Evolutionary conservation across 2,888 invertebrate genomes (phyloP), one percentile per base, ranked within the genome.

Genomic region (Drosophila falleni): DNA sequence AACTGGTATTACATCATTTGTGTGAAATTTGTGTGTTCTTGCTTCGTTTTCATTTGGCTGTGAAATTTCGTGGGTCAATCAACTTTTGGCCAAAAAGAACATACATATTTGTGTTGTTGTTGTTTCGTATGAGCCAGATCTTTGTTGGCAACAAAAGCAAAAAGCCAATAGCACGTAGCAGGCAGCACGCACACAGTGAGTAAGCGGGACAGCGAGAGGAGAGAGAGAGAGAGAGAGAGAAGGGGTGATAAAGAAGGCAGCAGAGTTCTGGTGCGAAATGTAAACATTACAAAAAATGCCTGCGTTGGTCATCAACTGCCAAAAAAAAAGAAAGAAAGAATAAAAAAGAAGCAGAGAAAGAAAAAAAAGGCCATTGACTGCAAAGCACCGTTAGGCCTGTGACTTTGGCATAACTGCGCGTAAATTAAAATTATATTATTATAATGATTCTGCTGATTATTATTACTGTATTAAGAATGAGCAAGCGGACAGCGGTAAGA

Each of bases 201-300:
- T 1, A n/a, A 5, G 31, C 13, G 31, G 9, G 53, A 16, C 16
- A 10, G 37, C 33, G 35, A 6, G 31, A 8, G 59, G 56, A 10
- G 37, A 33, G 35, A 6, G 31, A 8, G 59, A 60, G 74, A 4
- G 46, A 46, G 65, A 51, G 60, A 60, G 74, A 49, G 10, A 16
- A 44, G 9, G 53, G n/a, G 2, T 33, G 39, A 23, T 15, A n/a
- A 2, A 9, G 47, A 41, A 46, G 16, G 23, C 13, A 23, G n/a
- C 47, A 68, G 50, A 37, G 11, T 39, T 39, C 44, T 44, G 55
- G 80, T 87, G 86, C 80, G 85, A 86, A 86, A 87, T 89, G 89
- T 89, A 87, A 82, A 87, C 87, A 87, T 89, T 87, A 89, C 87
- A 81, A 66, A 75, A 82, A 80, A 67, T 67, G 64, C 62, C 65